These are phyloP conservation scores for Sardina pilchardus DNA, from an alignment of 2,113 vertebrate genomes.

Conservation along the genomic window DNA sequence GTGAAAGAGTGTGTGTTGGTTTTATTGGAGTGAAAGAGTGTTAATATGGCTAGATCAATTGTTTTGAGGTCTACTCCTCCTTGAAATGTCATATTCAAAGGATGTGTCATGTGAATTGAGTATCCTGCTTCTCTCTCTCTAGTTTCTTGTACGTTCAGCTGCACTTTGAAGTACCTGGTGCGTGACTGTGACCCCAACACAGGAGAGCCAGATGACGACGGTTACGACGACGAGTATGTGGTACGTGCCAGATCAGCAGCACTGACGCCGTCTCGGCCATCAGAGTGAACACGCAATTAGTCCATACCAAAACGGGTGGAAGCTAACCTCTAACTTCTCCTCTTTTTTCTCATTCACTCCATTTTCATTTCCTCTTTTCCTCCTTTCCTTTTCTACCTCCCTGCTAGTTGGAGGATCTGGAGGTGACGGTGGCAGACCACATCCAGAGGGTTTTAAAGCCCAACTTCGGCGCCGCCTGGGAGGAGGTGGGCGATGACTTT, in stretches of 20 bases:
- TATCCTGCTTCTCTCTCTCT: neutral
- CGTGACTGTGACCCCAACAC: conserved; percentile 94
- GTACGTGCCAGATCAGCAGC: conserved; percentile 65
- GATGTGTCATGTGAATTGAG: neutral
- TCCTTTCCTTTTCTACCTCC: neutral
- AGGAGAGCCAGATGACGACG: conserved; percentile 89
- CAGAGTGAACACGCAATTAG: neutral
- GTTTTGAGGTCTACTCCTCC: neutral
- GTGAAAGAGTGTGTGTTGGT: neutral
- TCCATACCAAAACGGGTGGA: neutral
- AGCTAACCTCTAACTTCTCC: neutral
- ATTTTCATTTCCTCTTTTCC: neutral
- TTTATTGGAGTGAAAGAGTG: neutral
- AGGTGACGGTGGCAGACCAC: conserved; percentile 91
- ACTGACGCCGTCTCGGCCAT: neutral
- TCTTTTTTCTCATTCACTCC: neutral
- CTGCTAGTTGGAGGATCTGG: conserved; percentile 88
- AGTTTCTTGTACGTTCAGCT: conserved; percentile 94
- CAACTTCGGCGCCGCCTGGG: conserved; percentile 95
- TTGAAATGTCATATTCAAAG: neutral
- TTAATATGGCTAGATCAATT: neutral
- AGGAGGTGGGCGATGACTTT: conserved; percentile 91
- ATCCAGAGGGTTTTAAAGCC: conserved; percentile 95
- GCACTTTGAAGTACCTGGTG: conserved; percentile 94
- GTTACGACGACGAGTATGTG: conserved; percentile 96